Evolutionary conservation across 2,113 vertebrate genomes (phyloP).

Genomic region (Sinocyclocheilus grahami): DNA sequence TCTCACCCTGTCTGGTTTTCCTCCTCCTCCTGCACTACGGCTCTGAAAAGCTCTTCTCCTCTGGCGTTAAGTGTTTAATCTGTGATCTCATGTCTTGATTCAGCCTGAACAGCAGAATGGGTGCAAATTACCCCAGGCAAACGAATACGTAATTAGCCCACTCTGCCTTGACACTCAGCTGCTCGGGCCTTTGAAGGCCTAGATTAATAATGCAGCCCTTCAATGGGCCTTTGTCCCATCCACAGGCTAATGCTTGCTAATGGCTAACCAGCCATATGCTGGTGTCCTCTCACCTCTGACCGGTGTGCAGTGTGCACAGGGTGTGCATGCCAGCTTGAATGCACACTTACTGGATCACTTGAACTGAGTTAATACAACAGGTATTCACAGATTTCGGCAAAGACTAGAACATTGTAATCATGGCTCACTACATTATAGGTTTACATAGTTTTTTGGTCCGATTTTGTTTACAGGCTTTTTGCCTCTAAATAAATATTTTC

Average conservation of each 20-base stretch:
- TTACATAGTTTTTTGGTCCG: not conserved
- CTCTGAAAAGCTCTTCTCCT: slow-evolving; percentile 65
- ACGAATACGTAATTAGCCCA: slow-evolving; percentile 69
- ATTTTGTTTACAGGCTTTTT: not conserved
- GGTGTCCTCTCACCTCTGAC: slow-evolving; percentile 43
- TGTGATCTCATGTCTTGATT: slow-evolving; percentile 77
- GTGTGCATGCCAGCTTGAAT: not conserved
- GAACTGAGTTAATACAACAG: not conserved
- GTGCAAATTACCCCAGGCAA: slow-evolving; percentile 71
- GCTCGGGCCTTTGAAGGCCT: slow-evolving; percentile 43
- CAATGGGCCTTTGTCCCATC: slow-evolving; percentile 40
- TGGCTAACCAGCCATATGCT: slow-evolving; percentile 27
- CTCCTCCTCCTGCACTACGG: slow-evolving; percentile 2
- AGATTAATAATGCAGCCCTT: slow-evolving; percentile 42
- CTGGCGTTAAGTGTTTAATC: slow-evolving; percentile 76
- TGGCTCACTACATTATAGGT: not conserved
- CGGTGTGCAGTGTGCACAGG: slow-evolving; percentile 19
- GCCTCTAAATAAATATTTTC: not conserved
- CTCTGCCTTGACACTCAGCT: slow-evolving; percentile 1
- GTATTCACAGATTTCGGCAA: not conserved
- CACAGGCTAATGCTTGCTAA: slow-evolving; percentile 48
- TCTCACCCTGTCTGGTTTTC: slow-evolving; percentile 54
- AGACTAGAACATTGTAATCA: not conserved
- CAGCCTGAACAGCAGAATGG: slow-evolving; percentile 72
- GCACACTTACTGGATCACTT: not conserved